Evolutionary conservation across 2,888 invertebrate genomes (phyloP).

Genomic region (Drosophila longiperda): DNA sequence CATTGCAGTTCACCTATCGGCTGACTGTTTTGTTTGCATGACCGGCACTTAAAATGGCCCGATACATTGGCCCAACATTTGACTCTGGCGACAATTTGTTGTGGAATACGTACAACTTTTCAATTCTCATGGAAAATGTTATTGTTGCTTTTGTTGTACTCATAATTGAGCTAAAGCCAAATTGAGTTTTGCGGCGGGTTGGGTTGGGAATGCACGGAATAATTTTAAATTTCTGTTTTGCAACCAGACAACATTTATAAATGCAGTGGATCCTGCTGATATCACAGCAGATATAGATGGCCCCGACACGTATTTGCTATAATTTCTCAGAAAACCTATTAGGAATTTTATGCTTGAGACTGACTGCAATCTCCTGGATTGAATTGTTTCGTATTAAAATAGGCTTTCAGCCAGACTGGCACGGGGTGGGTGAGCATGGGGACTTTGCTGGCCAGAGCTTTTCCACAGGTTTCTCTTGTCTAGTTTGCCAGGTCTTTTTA

Average conservation of each 20-base stretch:
- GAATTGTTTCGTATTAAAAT: slow-evolving; percentile 18
- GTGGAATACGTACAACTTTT: slow-evolving; percentile 52
- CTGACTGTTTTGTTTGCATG: slow-evolving; percentile 27
- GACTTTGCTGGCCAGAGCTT: neutral
- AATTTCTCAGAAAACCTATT: slow-evolving; percentile 46
- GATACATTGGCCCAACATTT: slow-evolving; percentile 49
- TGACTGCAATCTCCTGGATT: slow-evolving; percentile 15
- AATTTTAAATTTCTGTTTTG: slow-evolving; percentile 44
- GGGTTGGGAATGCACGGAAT: slow-evolving; percentile 46
- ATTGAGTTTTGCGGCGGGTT: slow-evolving; percentile 35
- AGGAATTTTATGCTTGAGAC: slow-evolving; percentile 35
- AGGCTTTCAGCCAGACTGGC: neutral
- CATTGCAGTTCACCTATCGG: slow-evolving; percentile 14
- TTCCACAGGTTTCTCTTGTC: neutral
- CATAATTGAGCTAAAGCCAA: slow-evolving; percentile 62
- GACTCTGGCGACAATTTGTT: slow-evolving; percentile 59
- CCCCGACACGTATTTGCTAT: slow-evolving; percentile 5
- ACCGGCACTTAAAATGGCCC: slow-evolving; percentile 48
- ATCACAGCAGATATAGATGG: no score
- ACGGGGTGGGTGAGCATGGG: slow-evolving; percentile 4
- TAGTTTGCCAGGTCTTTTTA: slow-evolving; percentile 11
- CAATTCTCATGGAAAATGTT: slow-evolving; percentile 50
- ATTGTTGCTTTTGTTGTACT: slow-evolving; percentile 29
- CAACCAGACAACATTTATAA: slow-evolving; percentile 42
- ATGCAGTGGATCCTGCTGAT: slow-evolving; percentile 36